Base-by-base conservation (phyloP, 2,888 invertebrate species). In the Synergus itoensis region DNA sequence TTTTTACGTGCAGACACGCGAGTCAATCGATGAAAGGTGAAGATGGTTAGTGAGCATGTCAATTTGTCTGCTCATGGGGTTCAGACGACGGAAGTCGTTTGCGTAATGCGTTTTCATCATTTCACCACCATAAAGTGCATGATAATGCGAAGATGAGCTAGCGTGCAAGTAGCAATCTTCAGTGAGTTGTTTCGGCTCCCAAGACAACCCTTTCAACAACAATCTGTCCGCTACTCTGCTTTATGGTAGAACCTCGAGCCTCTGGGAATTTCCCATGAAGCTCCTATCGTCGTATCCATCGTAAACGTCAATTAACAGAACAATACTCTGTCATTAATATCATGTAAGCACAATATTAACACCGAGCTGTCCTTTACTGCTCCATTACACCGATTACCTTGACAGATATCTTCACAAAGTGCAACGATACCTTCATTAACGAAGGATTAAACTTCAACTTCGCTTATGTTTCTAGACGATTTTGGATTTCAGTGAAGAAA, bases 241-340 rank as follows among this genome's bases (percentile, higher is more conserved):
- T 36, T n/a, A 73, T 53, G 73, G n/a, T 16, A 36, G 16, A 5
- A 36, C n/a, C 28, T 62, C n/a, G n/a, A 36, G 16, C 53, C 73
- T 36, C 53, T 53, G 73, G 53, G 73, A 73, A n/a, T 73, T 53
- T 53, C 53, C n/a, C 36, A 53, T 73, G n/a, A 53, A 36, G 53
- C 16, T 73, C 8, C 18, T 73, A 73, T 73, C 73, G 48, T 28
- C 9, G 53, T 28, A 73, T 40, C 36, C 53, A 73, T 73, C 73
- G 73, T 73, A 73, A 73, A 73, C 73, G 73, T 53, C 73, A 73
- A 73, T 73, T 73, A 73, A 53, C 73, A 36, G 53, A 73, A 73
- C 73, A 73, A 73, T 73, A 73, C 53, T 53, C 73, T 73, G 73
- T 73, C 73, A 73, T 73, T 73, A 73, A 36, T 73, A 53, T 36